phyloP scores from a whole-genome alignment of 2,888 invertebrate species.

The Nephrocerus scutellatus region DNA sequence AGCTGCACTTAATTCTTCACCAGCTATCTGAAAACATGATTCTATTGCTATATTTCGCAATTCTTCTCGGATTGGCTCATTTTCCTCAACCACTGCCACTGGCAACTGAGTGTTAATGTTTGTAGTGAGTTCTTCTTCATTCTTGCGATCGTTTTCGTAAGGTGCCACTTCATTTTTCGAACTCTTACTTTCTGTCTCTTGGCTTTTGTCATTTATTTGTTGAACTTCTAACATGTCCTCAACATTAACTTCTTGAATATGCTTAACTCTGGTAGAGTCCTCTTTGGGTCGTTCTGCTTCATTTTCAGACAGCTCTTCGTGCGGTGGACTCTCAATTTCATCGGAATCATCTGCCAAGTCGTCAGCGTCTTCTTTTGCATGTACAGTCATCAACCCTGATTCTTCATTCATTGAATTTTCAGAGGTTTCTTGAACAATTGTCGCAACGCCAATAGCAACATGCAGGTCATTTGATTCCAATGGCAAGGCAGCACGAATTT shows the following conservation, averaged over 20 bases:
- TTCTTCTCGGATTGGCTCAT: too few relatives aligned
- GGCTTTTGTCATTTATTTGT: neutral
- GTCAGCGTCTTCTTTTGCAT: neutral
- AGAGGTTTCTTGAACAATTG: too few relatives aligned
- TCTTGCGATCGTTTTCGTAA: neutral
- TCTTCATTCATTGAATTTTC: constrained; percentile 2
- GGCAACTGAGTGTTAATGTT: too few relatives aligned
- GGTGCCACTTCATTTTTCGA: neutral
- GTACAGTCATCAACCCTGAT: neutral
- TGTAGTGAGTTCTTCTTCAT: too few relatives aligned
- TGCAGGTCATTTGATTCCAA: too few relatives aligned
- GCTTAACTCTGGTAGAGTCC: neutral
- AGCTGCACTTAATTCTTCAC: constrained; percentile 23
- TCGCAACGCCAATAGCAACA: too few relatives aligned
- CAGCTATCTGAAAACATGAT: constrained; percentile 15
- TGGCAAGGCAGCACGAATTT: too few relatives aligned
- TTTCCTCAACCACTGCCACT: too few relatives aligned
- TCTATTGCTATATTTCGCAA: too few relatives aligned
- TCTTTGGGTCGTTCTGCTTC: constrained; percentile 9
- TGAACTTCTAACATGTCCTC: constrained; percentile 1
- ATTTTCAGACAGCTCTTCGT: constrained; percentile 18
- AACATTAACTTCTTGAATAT: constrained; percentile 1
- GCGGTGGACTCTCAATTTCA: constrained; percentile 21
- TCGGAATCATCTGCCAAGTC: constrained; percentile 11
- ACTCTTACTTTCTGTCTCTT: neutral